Base-by-base conservation (phyloP, 2,888 invertebrate species). In the Malacosoma neustria region DNA sequence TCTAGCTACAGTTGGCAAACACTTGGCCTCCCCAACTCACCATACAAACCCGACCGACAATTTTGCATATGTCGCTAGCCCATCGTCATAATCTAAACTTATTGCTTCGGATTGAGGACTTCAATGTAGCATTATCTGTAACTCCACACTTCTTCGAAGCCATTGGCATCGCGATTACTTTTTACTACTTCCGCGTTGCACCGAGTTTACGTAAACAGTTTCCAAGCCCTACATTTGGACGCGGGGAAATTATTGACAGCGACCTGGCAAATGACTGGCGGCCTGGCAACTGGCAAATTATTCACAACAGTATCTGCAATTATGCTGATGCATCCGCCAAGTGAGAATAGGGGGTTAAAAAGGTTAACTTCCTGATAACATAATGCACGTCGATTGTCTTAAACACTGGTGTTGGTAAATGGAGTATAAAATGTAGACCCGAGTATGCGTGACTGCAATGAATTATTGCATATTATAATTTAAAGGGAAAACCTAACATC, bases 401-500 rank as follows among this genome's bases (percentile, higher is more conserved):
- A 22, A 22, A 22, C 22, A 22, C 22, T 6, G 22, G 2, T 22
- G 22, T 22, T 22, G 22, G 5, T 22, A 9, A 6, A 22, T n/a
- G 4, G 5, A 22, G 22, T 22, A 9, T 22, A 22, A 22, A n/a
- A 22, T 9, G 22, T 22, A 5, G 5, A 22, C 5, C 9, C 5
- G 22, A 22, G 22, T n/a, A n/a, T 47, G 15, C 15, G 5, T 41
- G 51, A 37, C 51, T 51, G 49, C 45, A 34, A 40, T 22, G 22
- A 22, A 9, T 22, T 22, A 9, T 22, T 6, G 22, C 22, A 22
- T n/a, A 9, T 9, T 22, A 9, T 22, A 22, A 22, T 22, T 22
- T 22, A 9, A 9, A 22, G 5, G 22, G 22, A 22, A 22, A 22
- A 7, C 6, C 9, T 22, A 22, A 2, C 0, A 22, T n/a, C n/a